Evolutionary conservation across 2,888 invertebrate species (phyloP).

Genomic region (Bedellia somnulentella): DNA sequence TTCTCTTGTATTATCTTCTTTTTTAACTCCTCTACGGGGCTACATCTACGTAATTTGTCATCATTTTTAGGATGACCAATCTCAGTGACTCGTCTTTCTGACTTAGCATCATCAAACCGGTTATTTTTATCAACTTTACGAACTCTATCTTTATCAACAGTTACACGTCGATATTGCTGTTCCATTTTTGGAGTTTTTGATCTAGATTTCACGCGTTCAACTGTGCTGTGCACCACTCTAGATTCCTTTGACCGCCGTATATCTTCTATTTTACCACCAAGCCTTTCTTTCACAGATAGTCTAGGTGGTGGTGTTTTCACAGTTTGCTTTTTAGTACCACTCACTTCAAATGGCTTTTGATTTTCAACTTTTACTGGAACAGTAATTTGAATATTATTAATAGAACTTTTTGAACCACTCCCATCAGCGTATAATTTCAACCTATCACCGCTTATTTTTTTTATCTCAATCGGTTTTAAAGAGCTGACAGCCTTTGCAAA

Average conservation of each 20-base stretch:
- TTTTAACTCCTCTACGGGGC: slow-evolving; percentile 19
- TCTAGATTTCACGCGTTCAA: slow-evolving; percentile 56
- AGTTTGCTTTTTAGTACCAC: slow-evolving; percentile 39
- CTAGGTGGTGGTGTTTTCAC: slow-evolving; percentile 63
- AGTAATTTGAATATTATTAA: slow-evolving; percentile 58
- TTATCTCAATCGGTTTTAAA: slow-evolving; percentile 74
- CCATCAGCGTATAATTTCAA: slow-evolving; percentile 66
- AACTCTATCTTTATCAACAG: slow-evolving; percentile 46
- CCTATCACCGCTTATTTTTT: slow-evolving; percentile 71
- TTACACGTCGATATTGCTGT: slow-evolving; percentile 49
- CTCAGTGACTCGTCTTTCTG: slow-evolving; percentile 23
- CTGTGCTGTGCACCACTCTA: slow-evolving; percentile 53
- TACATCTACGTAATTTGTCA: slow-evolving; percentile 22
- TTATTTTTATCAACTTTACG: slow-evolving; percentile 29
- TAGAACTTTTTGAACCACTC: slow-evolving; percentile 26
- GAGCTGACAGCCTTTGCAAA: slow-evolving; percentile 87
- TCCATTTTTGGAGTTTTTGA: slow-evolving; percentile 54
- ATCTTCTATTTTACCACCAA: slow-evolving; percentile 76
- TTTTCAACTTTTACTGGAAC: slow-evolving; percentile 48
- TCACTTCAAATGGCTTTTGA: slow-evolving; percentile 44
- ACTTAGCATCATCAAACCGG: slow-evolving; percentile 22
- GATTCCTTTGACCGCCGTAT: slow-evolving; percentile 53
- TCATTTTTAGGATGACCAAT: slow-evolving; percentile 19
- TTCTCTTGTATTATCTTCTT: slow-evolving; percentile 16
- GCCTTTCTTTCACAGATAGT: slow-evolving; percentile 75